These are phyloP conservation scores for Panopea generosa DNA, from an alignment of 2,888 invertebrate genomes.

Conservation along the genomic window DNA sequence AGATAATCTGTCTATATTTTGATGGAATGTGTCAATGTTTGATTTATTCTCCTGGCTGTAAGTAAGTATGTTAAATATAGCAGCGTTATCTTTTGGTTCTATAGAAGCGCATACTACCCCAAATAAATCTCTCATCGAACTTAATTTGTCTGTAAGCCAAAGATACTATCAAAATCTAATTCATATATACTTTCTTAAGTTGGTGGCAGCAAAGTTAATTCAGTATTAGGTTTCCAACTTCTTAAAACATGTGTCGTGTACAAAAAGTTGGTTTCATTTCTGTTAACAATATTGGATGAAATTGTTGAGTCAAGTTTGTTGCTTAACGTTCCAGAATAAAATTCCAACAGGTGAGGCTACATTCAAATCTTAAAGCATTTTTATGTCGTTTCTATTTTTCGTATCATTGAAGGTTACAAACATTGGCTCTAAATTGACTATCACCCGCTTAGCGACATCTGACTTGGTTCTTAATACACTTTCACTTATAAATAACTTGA, in stretches of 20 bases:
- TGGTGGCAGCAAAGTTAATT: neutral
- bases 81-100: slow-evolving; percentile 2
- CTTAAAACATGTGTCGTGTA: slow-evolving; percentile 1
- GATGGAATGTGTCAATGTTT: neutral
- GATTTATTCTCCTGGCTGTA: neutral
- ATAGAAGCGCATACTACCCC: slow-evolving; percentile 5
- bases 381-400: slow-evolving; percentile 19
- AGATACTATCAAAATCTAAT: slow-evolving; percentile 15
- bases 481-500: slow-evolving; percentile 25
- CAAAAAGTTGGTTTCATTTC: slow-evolving; percentile 16
- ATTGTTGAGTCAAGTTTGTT: neutral
- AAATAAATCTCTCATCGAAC: neutral
- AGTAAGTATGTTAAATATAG: neutral
- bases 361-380: neutral
- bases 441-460: neutral
- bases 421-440: neutral
- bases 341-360: neutral
- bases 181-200: slow-evolving; percentile 15
- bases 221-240: neutral
- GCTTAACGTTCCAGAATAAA: neutral
- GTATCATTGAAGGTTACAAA: slow-evolving; percentile 2
- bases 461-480: neutral
- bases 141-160: neutral
- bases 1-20: neutral
- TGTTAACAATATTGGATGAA: neutral